These are phyloP conservation scores for Ctenicera cuprea DNA, from an alignment of 2,888 invertebrate genomes.

Conservation along the genomic window DNA sequence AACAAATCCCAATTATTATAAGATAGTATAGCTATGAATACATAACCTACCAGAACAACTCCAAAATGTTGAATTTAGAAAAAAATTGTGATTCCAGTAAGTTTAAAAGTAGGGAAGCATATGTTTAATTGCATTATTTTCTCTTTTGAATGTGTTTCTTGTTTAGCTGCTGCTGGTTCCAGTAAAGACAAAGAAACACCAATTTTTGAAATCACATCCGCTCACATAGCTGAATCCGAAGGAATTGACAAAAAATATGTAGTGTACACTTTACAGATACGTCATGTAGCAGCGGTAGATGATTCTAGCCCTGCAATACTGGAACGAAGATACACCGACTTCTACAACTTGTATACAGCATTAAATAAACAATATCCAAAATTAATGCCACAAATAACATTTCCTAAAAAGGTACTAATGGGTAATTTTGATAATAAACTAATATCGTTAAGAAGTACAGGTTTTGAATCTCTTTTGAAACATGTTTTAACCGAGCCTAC, in stretches of 20 bases:
- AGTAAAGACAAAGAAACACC: conserved; percentile 40
- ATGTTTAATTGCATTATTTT: not conserved
- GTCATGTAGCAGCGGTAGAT: conserved; percentile 75
- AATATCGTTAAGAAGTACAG: conserved; percentile 79
- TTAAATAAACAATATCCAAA: conserved; percentile 78
- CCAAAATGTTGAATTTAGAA: conserved; percentile 24
- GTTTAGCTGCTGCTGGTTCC: conserved; percentile 18
- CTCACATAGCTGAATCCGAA: conserved; percentile 78
- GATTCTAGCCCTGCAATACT: conserved; percentile 80
- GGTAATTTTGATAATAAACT: conserved; percentile 83
- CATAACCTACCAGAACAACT: conserved; percentile 6
- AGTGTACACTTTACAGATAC: conserved; percentile 80
- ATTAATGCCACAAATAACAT: conserved; percentile 75
- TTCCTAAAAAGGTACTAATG: conserved; percentile 82
- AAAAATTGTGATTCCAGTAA: conserved; percentile 11
- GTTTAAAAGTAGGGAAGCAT: not conserved
- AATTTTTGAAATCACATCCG: conserved; percentile 80
- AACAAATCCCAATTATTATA: not conserved
- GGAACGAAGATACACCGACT: conserved; percentile 84
- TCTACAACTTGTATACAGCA: conserved; percentile 78
- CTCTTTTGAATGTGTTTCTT: no score
- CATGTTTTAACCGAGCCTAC: conserved; percentile 76
- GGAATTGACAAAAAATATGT: conserved; percentile 82
- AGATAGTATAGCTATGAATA: not conserved
- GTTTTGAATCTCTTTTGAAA: conserved; percentile 79